phyloP scores from a whole-genome alignment of 2,113 vertebrate species.

The Blennius ocellaris region DNA sequence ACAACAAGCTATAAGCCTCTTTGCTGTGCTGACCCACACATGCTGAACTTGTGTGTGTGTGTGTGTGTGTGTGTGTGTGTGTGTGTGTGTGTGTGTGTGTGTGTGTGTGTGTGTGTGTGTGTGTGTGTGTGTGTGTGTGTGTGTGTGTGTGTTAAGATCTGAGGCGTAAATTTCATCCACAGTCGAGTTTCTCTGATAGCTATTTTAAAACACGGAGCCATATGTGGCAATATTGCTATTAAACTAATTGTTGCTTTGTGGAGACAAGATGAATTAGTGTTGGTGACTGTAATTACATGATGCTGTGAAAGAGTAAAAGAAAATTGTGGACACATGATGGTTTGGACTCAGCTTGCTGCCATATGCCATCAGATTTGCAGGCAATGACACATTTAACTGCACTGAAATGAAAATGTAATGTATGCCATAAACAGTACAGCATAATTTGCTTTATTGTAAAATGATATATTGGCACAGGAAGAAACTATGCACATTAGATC shows the following conservation, averaged over 20 bases:
- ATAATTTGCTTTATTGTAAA: background rate
- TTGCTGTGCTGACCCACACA: constrained; percentile 74
- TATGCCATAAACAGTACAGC: background rate
- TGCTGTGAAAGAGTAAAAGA: background rate
- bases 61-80: constrained; percentile 12
- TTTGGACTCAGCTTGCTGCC: background rate
- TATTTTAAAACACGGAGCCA: background rate
- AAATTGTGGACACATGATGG: background rate
- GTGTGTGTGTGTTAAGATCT: constrained; percentile 49
- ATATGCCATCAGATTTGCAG: constrained; percentile 10
- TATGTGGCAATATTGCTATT: constrained; percentile 28
- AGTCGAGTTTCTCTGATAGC: constrained; percentile 3
- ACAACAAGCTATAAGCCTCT: constrained; percentile 73
- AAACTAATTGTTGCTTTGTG: constrained; percentile 17
- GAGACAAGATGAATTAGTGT: constrained; percentile 17
- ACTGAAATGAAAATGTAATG: background rate
- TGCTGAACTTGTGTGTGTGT: constrained; percentile 60
- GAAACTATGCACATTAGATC: background rate
- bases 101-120: too few relatives aligned
- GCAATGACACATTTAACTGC: background rate
- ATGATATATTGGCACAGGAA: background rate
- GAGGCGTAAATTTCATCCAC: constrained; percentile 43
- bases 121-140: too few relatives aligned
- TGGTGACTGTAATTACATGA: constrained; percentile 1
- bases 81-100: too few relatives aligned